Percentiles rank a stretch among this genome's conserved stretches.
Conservation (phyloP, 35 echinoderm and acorn worm species). For the Amphiura filiformis region DNA sequence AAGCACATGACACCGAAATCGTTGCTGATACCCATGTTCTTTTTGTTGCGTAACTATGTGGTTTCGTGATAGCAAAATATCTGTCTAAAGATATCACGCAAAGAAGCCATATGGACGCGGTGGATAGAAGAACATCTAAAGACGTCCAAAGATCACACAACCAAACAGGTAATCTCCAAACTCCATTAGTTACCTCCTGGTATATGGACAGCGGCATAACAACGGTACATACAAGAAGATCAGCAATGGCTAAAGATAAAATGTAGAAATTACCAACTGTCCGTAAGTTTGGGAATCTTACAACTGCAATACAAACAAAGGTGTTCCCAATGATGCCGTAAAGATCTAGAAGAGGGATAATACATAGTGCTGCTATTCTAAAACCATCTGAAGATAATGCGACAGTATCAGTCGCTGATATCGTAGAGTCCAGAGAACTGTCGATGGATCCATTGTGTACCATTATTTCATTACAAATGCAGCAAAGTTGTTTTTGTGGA, state of each 20-base stretch:
- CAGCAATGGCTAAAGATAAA: slow-evolving; percentile 72
- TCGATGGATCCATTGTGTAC: too few relatives aligned
- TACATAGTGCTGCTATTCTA: background rate
- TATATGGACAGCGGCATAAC: slow-evolving; percentile 55
- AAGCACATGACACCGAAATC: slow-evolving; percentile 45
- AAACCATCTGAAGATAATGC: too few relatives aligned
- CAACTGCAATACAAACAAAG: slow-evolving; percentile 59
- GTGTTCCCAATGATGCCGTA: slow-evolving; percentile 60
- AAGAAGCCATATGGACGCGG: slow-evolving; percentile 68
- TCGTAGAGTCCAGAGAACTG: too few relatives aligned
- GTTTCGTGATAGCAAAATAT: slow-evolving; percentile 66
- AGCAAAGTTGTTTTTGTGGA: too few relatives aligned
- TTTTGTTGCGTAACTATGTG: slow-evolving; percentile 56
- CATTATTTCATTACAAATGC: too few relatives aligned
- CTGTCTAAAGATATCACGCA: slow-evolving; percentile 72
- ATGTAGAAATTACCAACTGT: slow-evolving; percentile 66
- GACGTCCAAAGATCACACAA: slow-evolving; percentile 63
- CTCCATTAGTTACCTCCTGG: slow-evolving; percentile 20
- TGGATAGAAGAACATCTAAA: slow-evolving; percentile 54
- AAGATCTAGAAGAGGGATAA: slow-evolving; percentile 37
- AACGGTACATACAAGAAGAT: slow-evolving; percentile 46
- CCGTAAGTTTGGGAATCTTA: slow-evolving; percentile 42
- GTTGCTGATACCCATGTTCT: slow-evolving; percentile 45
- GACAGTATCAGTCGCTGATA: too few relatives aligned
- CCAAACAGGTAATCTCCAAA: slow-evolving; percentile 36